Conservation (phyloP, 2,888 invertebrate genomes). For the Acleris holmiana region DNA sequence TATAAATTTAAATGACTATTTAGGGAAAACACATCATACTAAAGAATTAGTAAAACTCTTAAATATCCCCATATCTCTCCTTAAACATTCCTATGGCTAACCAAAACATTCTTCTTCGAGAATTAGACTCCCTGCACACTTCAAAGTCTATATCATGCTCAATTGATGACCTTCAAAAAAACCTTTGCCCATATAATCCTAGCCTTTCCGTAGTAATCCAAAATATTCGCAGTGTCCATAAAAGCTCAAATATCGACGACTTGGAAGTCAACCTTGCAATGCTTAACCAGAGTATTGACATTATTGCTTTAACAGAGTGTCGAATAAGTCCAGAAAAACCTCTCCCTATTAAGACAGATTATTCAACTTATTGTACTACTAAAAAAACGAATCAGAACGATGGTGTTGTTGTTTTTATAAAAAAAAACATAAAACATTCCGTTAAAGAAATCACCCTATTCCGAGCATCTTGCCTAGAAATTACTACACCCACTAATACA, state of each 20-base stretch:
- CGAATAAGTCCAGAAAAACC: not conserved
- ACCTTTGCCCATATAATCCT: not conserved
- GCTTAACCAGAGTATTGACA: not conserved
- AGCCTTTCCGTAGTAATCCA: not conserved
- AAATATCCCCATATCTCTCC: not conserved
- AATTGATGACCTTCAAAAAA: not conserved
- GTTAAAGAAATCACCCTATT: slow-evolving; percentile 25
- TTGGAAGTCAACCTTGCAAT: not conserved
- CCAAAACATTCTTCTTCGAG: not conserved
- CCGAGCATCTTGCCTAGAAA: slow-evolving; percentile 33
- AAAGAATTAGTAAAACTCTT: not conserved
- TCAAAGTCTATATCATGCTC: not conserved
- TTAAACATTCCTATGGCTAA: not conserved
- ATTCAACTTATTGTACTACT: slow-evolving; percentile 21
- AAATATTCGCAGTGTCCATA: not conserved
- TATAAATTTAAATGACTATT: not conserved
- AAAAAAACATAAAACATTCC: slow-evolving; percentile 12
- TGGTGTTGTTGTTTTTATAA: slow-evolving; percentile 36
- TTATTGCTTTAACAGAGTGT: not conserved
- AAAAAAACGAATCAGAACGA: slow-evolving; percentile 36
- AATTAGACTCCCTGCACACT: not conserved
- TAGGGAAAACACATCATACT: not conserved
- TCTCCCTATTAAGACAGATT: slow-evolving; percentile 1
- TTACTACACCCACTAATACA: slow-evolving; percentile 6
- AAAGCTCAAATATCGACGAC: not conserved